These are phyloP conservation scores for Drosophila pectinifera DNA, from an alignment of 1,140 invertebrate species.

Conservation along the genomic window DNA sequence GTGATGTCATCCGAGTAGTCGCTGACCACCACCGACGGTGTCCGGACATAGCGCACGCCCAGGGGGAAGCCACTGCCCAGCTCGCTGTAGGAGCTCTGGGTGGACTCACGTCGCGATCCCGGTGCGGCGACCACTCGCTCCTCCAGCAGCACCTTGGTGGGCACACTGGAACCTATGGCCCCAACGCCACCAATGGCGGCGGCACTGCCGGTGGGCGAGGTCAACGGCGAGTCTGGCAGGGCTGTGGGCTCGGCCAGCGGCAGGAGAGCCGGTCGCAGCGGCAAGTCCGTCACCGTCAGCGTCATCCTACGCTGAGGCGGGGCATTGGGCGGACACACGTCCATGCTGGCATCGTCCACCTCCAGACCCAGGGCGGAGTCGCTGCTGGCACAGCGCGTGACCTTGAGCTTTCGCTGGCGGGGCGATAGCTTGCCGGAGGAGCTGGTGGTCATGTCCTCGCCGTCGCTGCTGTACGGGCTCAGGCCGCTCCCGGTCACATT, in stretches of 20 bases:
- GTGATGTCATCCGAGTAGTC: constrained; percentile 92
- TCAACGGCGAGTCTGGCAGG: constrained; percentile 68
- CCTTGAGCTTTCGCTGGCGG: constrained; percentile 60
- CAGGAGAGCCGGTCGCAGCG: constrained; percentile 72
- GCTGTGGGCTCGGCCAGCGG: constrained; percentile 81
- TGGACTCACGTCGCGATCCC: constrained; percentile 75
- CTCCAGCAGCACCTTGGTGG: constrained; percentile 81
- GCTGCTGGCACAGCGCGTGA: constrained; percentile 79
- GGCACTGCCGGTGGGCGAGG: constrained; percentile 52
- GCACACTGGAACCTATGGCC: constrained; percentile 37
- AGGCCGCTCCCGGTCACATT: constrained; percentile 59
- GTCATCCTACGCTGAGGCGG: constrained; percentile 74
- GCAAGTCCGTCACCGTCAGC: constrained; percentile 79
- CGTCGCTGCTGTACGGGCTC: constrained; percentile 79
- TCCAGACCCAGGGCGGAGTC: constrained; percentile 81
- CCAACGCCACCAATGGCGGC: background rate
- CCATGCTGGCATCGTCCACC: constrained; percentile 68
- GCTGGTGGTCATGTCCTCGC: constrained; percentile 52
- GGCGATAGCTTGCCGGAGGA: constrained; percentile 5
- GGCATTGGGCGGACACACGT: constrained; percentile 10
- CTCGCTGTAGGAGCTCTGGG: constrained; percentile 76
- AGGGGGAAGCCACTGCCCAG: constrained; percentile 38
- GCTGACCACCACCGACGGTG: constrained; percentile 93
- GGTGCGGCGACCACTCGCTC: constrained; percentile 72
- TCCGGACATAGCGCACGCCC: constrained; percentile 88